These are phyloP conservation scores for Eupithecia tripunctaria DNA, from an alignment of 2,888 invertebrate species.

Conservation along the genomic window DNA sequence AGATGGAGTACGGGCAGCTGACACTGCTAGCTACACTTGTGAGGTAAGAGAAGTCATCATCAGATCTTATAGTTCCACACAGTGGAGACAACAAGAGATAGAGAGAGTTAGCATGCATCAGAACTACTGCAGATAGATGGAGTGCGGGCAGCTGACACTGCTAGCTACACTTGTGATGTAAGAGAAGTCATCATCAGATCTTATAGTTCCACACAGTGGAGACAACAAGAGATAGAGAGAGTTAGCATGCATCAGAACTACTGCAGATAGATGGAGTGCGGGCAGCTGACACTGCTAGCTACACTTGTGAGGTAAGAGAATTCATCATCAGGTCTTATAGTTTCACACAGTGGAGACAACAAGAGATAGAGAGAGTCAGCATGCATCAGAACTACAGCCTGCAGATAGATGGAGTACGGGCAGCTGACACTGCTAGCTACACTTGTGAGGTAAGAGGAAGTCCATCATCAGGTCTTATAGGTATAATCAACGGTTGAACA, in stretches of 20 bases:
- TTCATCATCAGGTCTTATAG: no score
- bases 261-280: conserved; percentile 85
- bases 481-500: no score
- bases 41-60: conserved; percentile 84
- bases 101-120: conserved; percentile 85
- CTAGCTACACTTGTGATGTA: conserved; percentile 88
- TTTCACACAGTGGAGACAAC: no score
- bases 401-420: no score
- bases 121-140: conserved; percentile 88
- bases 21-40: conserved; percentile 88
- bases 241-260: conserved; percentile 88
- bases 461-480: no score
- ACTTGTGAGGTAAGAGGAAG: no score
- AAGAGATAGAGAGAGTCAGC: no score
- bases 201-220: no score
- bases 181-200: no score
- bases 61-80: no score
- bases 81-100: conserved; percentile 70
- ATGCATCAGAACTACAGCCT: no score
- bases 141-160: conserved; percentile 85
- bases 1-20: conserved; percentile 79
- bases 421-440: no score
- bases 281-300: conserved; percentile 86
- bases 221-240: conserved; percentile 65
- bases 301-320: conserved; percentile 86